Evolutionary conservation across 2,888 invertebrate species (phyloP).

Genomic region (Diaperis boleti): DNA sequence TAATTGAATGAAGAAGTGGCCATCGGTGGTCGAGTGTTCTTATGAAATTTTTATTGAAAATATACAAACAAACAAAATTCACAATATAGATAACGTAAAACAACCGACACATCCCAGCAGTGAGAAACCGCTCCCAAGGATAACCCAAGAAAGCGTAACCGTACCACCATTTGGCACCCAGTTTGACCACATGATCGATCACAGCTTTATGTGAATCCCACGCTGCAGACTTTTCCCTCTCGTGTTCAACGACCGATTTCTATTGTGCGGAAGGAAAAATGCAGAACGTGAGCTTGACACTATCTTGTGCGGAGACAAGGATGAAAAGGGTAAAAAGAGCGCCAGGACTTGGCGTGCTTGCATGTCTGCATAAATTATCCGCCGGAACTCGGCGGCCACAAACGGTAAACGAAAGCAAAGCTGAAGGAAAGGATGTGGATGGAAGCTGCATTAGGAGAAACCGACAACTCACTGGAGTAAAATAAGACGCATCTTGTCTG

Average conservation of each 20-base stretch:
- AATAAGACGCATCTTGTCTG: too few species aligned
- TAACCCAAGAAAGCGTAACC: conserved; percentile 48
- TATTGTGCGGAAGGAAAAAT: conserved; percentile 14
- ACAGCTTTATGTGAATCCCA: conserved; percentile 51
- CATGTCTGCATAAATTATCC: conserved; percentile 11
- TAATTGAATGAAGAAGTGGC: too few species aligned
- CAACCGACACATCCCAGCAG: too few species aligned
- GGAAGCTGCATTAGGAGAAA: too few species aligned
- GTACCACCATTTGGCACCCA: conserved; percentile 51
- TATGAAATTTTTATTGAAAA: too few species aligned
- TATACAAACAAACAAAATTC: too few species aligned
- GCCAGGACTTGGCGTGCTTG: conserved; percentile 2
- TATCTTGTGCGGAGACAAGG: conserved; percentile 5
- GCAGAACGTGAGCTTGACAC: conserved; percentile 12
- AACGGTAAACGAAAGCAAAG: background rate
- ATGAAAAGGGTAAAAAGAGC: background rate
- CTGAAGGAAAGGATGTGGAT: too few species aligned
- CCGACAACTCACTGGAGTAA: too few species aligned
- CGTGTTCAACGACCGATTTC: conserved; percentile 29
- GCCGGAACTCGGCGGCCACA: background rate
- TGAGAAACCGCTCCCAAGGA: too few species aligned
- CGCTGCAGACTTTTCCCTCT: conserved; percentile 45
- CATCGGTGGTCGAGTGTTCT: too few species aligned
- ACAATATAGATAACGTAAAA: too few species aligned
- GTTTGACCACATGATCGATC: conserved; percentile 50